phyloP scores from a whole-genome alignment of 2,113 vertebrate species.

The Protomyctophum bolini region DNA sequence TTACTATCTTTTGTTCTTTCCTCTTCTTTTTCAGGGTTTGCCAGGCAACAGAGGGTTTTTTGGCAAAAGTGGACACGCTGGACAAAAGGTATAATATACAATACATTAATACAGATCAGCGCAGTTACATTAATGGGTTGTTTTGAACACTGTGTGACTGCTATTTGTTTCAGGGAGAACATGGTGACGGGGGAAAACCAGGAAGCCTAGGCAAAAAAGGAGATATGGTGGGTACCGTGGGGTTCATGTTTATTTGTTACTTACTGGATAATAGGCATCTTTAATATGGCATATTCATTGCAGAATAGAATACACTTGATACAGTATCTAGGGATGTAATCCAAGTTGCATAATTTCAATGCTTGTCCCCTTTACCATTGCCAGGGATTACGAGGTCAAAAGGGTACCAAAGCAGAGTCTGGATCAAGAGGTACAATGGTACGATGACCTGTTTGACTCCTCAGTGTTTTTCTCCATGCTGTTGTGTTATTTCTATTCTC shows the following conservation, averaged over 20 bases:
- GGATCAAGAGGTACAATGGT: conserved; percentile 62
- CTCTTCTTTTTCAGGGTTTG: conserved; percentile 59
- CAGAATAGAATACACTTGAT: no score
- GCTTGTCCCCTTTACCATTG: conserved; percentile 19
- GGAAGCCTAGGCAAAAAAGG: conserved; percentile 62
- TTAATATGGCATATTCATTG: no score
- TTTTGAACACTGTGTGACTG: conserved; percentile 9
- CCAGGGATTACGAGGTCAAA: conserved; percentile 63
- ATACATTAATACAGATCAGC: not conserved
- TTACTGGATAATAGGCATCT: no score
- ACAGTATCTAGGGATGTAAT: not conserved
- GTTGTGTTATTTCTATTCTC: not conserved
- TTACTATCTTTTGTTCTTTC: not conserved
- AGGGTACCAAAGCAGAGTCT: conserved; percentile 64
- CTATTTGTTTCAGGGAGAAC: conserved; percentile 63
- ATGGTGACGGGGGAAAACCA: conserved; percentile 56
- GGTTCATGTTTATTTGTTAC: not conserved
- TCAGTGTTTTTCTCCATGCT: not conserved
- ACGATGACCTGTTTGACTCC: not conserved
- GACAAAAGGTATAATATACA: conserved; percentile 67
- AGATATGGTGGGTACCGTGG: conserved; percentile 45
- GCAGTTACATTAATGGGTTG: fast-evolving
- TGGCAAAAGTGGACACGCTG: conserved; percentile 64
- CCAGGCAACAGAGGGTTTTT: conserved; percentile 62
- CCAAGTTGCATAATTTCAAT: conserved; percentile 6